These are phyloP conservation scores for Papilio dardanus DNA, from an alignment of 1,140 invertebrate genomes.

Conservation along the genomic window DNA sequence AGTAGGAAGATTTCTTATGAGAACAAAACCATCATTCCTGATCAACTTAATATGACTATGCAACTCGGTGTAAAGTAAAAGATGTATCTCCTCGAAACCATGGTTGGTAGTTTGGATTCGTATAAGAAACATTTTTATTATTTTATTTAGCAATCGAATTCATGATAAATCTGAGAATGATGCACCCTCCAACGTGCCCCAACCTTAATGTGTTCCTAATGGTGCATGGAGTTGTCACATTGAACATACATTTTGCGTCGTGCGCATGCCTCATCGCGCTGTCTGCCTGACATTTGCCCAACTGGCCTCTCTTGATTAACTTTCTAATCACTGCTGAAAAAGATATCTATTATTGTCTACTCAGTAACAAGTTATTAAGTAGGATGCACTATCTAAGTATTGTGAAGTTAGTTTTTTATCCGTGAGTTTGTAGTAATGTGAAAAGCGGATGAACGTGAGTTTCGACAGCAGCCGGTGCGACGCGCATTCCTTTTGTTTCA, in stretches of 20 bases:
- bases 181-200: slow-evolving; percentile 59
- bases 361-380: not conserved
- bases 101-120: not conserved
- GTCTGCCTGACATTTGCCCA: slow-evolving; percentile 27
- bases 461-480: slow-evolving; percentile 68
- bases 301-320: slow-evolving; percentile 18
- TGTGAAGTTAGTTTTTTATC: slow-evolving; percentile 56
- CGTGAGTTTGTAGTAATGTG: slow-evolving; percentile 73
- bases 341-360: slow-evolving; percentile 4
- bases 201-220: slow-evolving; percentile 79
- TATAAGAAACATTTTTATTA: not conserved
- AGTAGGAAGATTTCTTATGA: not conserved
- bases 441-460: slow-evolving; percentile 74
- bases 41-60: not conserved
- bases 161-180: slow-evolving; percentile 74
- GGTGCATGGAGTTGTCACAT: slow-evolving; percentile 74
- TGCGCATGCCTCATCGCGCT: slow-evolving; percentile 45
- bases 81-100: not conserved
- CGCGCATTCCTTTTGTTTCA: slow-evolving; percentile 73
- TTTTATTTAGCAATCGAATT: slow-evolving; percentile 46
- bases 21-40: not conserved
- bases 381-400: slow-evolving; percentile 51
- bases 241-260: slow-evolving; percentile 59
- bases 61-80: not conserved
- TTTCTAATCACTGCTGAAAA: not conserved